Conservation (phyloP, 2,797 vertebrate genomes). For the Chrysocyon brachyurus region DNA sequence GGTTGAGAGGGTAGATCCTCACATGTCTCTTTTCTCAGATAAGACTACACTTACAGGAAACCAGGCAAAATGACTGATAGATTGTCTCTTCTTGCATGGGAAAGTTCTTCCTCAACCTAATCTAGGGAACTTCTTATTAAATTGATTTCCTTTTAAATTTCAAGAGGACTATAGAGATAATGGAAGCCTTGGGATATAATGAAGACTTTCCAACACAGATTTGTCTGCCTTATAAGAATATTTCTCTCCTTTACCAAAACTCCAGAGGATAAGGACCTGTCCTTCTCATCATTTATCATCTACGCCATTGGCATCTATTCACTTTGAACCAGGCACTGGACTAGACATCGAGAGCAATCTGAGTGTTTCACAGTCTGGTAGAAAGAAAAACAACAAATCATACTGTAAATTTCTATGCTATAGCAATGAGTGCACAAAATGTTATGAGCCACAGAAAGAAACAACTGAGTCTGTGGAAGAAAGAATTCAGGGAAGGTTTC, state of each 20-base stretch:
- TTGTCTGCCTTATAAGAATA: neutral
- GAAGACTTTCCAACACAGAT: neutral
- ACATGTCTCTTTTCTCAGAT: neutral
- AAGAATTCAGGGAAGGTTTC: neutral
- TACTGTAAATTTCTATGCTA: neutral
- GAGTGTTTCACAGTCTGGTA: neutral
- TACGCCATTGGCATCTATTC: neutral
- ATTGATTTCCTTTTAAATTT: slow-evolving; percentile 9
- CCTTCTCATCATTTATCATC: neutral
- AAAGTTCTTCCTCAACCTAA: slow-evolving; percentile 1
- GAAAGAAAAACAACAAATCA: slow-evolving; percentile 27
- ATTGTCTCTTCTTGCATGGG: neutral
- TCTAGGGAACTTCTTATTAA: neutral
- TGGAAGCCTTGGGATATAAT: neutral
- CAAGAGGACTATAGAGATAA: neutral
- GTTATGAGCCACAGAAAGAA: neutral
- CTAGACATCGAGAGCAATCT: neutral
- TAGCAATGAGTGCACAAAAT: neutral
- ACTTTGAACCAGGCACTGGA: neutral
- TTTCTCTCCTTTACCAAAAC: neutral
- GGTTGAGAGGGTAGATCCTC: neutral
- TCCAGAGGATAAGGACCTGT: neutral
- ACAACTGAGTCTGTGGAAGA: neutral
- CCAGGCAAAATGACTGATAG: neutral
- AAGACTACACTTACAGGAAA: neutral